Base-by-base conservation (phyloP, 2,797 vertebrate species). In the Thripadectes ignobilis region DNA sequence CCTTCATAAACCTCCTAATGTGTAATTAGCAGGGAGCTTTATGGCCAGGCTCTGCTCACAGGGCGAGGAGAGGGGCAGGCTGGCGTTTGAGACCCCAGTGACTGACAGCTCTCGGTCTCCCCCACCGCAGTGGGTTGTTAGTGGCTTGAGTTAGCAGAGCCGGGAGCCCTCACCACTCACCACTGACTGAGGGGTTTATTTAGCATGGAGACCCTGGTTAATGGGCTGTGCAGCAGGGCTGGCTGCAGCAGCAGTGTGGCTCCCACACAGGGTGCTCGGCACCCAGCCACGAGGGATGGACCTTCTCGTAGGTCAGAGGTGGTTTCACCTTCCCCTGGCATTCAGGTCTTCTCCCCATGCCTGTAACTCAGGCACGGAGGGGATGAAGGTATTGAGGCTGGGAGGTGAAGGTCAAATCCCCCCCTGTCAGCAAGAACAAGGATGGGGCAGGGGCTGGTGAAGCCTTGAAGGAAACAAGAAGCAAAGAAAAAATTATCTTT, bases 121-220 rank as follows among this genome's bases (percentile, higher is more conserved):
- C 3, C 57, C 24, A 39, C 87, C 4, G 1, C 36, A 20, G 57
- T 73, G 71, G 48, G 58, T 73, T 75, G 74, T 90, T 54, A 63
- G 92, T 12, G 29, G 32, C 32, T 61, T 38, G 73, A 86, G 87
- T 68, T 67, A 39, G 84, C 38, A n/a, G 95, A 89, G 58, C 92
- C 36, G 4, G 85, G 59, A 96, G 72, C 45, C 67, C 51, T 69
- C 0, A 3, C 83, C 6, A 1, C 49, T 85, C 0, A 3, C 83
- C 6, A 1, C 48, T 85, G 96, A 94, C 43, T 90, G 97, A 72
- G 95, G 81, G 95, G 30, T 95, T 77, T 88, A 85, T 92, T 92
- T 89, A 65, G 92, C 15, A 0, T 65, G 89, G 94, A 95, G 94
- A 95, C 94, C 96, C 90, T 22, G 38, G 43, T 93, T 94, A 96